Base-by-base conservation (phyloP, 2,888 invertebrate genomes). In the Ormyrus pomaceus region DNA sequence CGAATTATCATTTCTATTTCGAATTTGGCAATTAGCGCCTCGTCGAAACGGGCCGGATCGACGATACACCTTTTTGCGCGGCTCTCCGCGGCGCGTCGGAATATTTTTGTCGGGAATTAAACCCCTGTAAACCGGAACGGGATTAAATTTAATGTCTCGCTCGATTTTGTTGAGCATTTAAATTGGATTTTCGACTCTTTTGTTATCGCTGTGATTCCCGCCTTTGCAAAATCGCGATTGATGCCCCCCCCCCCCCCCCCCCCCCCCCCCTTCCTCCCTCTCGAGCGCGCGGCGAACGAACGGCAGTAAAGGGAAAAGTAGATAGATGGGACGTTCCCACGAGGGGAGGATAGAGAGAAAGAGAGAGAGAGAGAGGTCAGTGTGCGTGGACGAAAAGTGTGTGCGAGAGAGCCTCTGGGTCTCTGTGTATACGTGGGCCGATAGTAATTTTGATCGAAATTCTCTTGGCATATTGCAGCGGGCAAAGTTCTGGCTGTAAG, bases 361-460 rank as follows among this genome's bases (percentile, higher is more conserved):
- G 13, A 19, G 19, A 19, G 19, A 19, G 19, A 19, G 19, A 19
- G 34, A 34, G 34, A 34, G 34, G 34, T 34, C 34, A 34, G 34
- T 34, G 34, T 34, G 4, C 34, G 34, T 34, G 34, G 34, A 4
- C 34, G 34, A 34, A 34, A 4, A 34, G 34, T 3, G 34, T 34
- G 34, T 34, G 19, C 13, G 51, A 0, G 50, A 13, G 11, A 9
- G 13, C 65, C 19, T 8, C 2, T 51, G 46, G 13, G 51, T 6
- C 34, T 19, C 45, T 53, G 50, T 45, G n/a, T 1, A 6, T 10
- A 51, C 34, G 34, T 34, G 45, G 34, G 19, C 13, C 66, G 71
- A 64, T 78, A 65, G 72, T 72, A 72, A 66, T 72, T 72, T 72
- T 53, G 72, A 71, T 78, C 72, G 66, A 59, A 78, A 78, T 72